These are phyloP conservation scores for Rosalia funebris DNA, from an alignment of 2,888 invertebrate species.

Conservation along the genomic window DNA sequence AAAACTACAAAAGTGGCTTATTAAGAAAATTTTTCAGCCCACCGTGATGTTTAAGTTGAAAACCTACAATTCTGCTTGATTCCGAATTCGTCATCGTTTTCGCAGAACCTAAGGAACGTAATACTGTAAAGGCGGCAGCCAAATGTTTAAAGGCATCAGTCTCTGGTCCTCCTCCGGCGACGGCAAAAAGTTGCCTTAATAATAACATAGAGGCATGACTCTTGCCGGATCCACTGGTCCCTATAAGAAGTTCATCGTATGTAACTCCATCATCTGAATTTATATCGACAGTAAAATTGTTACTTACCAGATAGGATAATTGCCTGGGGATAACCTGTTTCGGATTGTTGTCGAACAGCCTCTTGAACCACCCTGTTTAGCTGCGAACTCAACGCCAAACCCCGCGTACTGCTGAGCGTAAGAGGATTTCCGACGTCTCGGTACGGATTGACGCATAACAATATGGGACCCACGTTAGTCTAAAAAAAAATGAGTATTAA, in stretches of 20 bases:
- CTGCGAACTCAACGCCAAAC: constrained; percentile 80
- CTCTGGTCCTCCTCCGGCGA: constrained; percentile 93
- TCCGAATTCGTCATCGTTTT: constrained; percentile 91
- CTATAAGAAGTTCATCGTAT: too few species aligned
- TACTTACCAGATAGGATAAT: constrained; percentile 85
- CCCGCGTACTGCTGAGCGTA: constrained; percentile 80
- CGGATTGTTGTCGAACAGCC: constrained; percentile 92
- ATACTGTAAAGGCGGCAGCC: constrained; percentile 93
- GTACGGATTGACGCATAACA: constrained; percentile 90
- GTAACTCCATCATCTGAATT: too few species aligned
- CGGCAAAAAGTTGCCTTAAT: constrained; percentile 89
- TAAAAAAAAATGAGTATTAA: constrained; percentile 69
- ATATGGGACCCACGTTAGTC: constrained; percentile 93
- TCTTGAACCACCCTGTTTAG: constrained; percentile 89
- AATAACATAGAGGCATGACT: constrained; percentile 92
- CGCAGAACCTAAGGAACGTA: constrained; percentile 90
- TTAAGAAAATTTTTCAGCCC: too few species aligned
- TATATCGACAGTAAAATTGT: too few species aligned
- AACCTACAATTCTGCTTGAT: constrained; percentile 88
- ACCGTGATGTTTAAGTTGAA: not conserved
- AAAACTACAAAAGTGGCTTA: too few species aligned
- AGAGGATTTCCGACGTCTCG: constrained; percentile 87
- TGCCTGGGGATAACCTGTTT: constrained; percentile 95
- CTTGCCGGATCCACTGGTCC: constrained; percentile 93
- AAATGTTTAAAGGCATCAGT: constrained; percentile 96